phyloP scores from a whole-genome alignment of 2,113 vertebrate genomes.

The Apodemus speciosus region DNA sequence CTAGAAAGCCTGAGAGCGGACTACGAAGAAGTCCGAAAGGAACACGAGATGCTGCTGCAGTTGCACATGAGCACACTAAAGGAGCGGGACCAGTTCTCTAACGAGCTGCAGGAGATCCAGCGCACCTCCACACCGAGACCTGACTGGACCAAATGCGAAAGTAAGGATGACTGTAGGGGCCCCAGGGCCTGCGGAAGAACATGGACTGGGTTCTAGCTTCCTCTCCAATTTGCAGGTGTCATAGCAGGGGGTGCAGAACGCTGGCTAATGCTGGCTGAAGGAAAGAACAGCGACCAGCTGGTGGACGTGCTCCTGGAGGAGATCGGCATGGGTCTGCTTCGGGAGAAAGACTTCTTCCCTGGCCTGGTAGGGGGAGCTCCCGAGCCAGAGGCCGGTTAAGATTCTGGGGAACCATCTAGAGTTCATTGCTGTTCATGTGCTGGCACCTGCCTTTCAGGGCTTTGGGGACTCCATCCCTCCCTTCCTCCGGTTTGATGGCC shows the following conservation, averaged over 20 bases:
- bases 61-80: conserved; percentile 81
- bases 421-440: background rate
- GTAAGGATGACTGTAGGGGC: conserved; percentile 55
- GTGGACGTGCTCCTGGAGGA: conserved; percentile 86
- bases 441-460: conserved; percentile 72
- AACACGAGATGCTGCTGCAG: conserved; percentile 87
- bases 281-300: conserved; percentile 84
- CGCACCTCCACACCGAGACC: conserved; percentile 79
- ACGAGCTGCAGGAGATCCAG: conserved; percentile 79
- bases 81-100: conserved; percentile 75
- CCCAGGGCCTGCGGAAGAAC: background rate
- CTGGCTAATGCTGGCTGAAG: conserved; percentile 80
- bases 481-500: conserved; percentile 84
- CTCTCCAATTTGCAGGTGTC: conserved; percentile 74
- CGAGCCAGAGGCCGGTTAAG: background rate
- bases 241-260: conserved; percentile 78
- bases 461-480: conserved; percentile 77
- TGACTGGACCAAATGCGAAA: conserved; percentile 83
- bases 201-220: background rate
- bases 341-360: conserved; percentile 79
- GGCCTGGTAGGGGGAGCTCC: conserved; percentile 78
- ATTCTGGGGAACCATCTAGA: background rate
- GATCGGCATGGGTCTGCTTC: conserved; percentile 74
- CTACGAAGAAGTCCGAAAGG: conserved; percentile 84
- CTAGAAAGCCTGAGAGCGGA: conserved; percentile 83